Evolutionary conservation across 2,797 vertebrate genomes (phyloP).

Genomic region (Silurus aristotelis): DNA sequence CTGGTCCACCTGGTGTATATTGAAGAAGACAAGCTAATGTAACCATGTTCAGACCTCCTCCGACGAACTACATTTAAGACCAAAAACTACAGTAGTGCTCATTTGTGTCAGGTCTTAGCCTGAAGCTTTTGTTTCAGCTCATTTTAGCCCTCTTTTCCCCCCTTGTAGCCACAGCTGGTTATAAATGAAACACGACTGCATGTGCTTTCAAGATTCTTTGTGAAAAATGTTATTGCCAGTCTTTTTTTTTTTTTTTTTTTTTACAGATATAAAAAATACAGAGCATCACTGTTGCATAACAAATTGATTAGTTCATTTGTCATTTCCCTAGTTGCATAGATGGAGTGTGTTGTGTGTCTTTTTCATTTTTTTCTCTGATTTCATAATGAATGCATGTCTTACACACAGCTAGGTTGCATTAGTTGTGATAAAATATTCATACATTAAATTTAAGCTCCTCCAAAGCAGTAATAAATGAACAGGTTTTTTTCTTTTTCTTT

Average conservation of each 20-base stretch:
- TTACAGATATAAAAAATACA: slow-evolving; percentile 16
- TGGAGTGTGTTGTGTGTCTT: slow-evolving; percentile 43
- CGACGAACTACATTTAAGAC: slow-evolving; percentile 46
- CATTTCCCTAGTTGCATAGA: slow-evolving; percentile 26
- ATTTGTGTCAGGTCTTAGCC: slow-evolving; percentile 46
- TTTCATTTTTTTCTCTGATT: slow-evolving; percentile 47
- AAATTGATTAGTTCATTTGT: slow-evolving; percentile 64
- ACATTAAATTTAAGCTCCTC: slow-evolving; percentile 57
- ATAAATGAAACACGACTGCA: slow-evolving; percentile 38
- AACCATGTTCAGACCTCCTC: slow-evolving; percentile 47
- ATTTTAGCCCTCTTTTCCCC: slow-evolving; percentile 2
- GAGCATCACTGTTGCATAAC: slow-evolving; percentile 63
- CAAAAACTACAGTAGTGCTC: slow-evolving; percentile 45
- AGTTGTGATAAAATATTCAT: slow-evolving; percentile 63
- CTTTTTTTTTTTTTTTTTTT: neutral
- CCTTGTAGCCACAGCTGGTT: slow-evolving; percentile 22
- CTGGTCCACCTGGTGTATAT: slow-evolving; percentile 70
- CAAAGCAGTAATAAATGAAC: slow-evolving; percentile 60
- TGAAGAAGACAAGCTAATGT: slow-evolving; percentile 60
- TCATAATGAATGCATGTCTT: slow-evolving; percentile 52
- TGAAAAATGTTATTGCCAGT: neutral
- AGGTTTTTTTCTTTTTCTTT: slow-evolving; percentile 17
- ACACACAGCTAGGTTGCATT: slow-evolving; percentile 54
- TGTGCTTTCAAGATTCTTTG: slow-evolving; percentile 8
- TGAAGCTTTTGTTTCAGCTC: slow-evolving; percentile 40